Evolutionary conservation across 2,888 invertebrate species (phyloP).

Genomic region (Acrobasis consociella): DNA sequence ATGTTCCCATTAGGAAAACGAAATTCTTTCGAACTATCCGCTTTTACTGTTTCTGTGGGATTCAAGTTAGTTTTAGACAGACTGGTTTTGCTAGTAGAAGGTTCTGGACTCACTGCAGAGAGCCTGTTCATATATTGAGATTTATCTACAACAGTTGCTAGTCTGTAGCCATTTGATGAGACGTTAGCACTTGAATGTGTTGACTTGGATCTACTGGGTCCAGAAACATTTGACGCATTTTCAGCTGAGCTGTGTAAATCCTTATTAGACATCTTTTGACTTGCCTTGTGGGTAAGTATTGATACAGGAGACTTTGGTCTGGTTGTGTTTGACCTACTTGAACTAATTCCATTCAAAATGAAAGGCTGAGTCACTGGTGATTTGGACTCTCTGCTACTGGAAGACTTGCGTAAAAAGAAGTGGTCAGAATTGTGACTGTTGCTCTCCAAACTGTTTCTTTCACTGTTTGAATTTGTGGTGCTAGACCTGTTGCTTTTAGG

Average conservation of each 20-base stretch:
- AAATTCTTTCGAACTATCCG: conserved; percentile 91
- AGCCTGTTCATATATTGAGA: conserved; percentile 52
- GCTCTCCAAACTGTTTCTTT: conserved; percentile 34
- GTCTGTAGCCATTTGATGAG: conserved; percentile 48
- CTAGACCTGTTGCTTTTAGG: conserved; percentile 50
- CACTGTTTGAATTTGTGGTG: conserved; percentile 41
- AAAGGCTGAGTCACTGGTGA: conserved; percentile 40
- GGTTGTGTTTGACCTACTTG: conserved; percentile 34
- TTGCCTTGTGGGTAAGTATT: conserved; percentile 44
- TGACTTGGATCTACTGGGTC: conserved; percentile 47
- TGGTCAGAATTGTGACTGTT: conserved; percentile 26
- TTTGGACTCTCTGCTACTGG: conserved; percentile 46
- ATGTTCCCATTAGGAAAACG: conserved; percentile 93
- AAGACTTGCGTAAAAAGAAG: conserved; percentile 60
- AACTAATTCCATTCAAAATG: conserved; percentile 27
- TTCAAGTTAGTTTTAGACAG: conserved; percentile 63
- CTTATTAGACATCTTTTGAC: conserved; percentile 37
- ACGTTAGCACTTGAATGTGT: conserved; percentile 54
- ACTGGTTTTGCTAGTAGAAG: conserved; percentile 56
- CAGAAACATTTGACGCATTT: conserved; percentile 30
- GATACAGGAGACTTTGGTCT: conserved; percentile 54
- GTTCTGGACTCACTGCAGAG: conserved; percentile 60
- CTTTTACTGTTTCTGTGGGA: conserved; percentile 84
- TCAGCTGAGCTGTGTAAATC: conserved; percentile 31
- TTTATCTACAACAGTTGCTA: conserved; percentile 55